Evolutionary conservation across 2,113 vertebrate genomes (phyloP).

Genomic region (Sceloporus undulatus): DNA sequence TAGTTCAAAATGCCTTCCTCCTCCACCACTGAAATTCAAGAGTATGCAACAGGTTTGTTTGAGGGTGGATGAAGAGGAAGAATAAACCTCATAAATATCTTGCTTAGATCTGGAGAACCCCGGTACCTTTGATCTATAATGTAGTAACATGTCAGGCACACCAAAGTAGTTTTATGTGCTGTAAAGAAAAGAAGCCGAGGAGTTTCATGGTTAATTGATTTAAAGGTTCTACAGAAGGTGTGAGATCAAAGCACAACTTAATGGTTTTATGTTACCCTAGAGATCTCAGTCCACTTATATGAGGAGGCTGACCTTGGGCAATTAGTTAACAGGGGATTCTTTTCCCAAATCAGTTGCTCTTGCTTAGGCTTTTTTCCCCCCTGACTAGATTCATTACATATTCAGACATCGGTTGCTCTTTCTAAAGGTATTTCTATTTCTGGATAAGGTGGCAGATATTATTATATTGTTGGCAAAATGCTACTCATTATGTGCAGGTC

Average conservation of each 20-base stretch:
- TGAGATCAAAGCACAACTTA: constrained; percentile 82
- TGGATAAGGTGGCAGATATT: constrained; percentile 44
- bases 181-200: constrained; percentile 77
- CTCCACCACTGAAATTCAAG: constrained; percentile 60
- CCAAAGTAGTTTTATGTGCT: constrained; percentile 80
- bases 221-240: constrained; percentile 83
- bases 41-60: constrained; percentile 49
- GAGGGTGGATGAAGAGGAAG: not conserved
- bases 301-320: constrained; percentile 78
- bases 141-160: constrained; percentile 75
- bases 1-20: constrained; percentile 51
- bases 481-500: not conserved
- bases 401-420: constrained; percentile 37
- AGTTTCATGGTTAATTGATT: constrained; percentile 89
- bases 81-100: constrained; percentile 71
- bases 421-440: not conserved
- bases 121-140: constrained; percentile 83
- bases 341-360: constrained; percentile 60
- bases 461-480: constrained; percentile 40
- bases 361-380: constrained; percentile 56
- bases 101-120: constrained; percentile 68
- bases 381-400: constrained; percentile 67
- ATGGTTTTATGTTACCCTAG: constrained; percentile 80
- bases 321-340: constrained; percentile 70
- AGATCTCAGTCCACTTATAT: constrained; percentile 72